A percentile compares a stretch with the other conserved stretches of the same genome.
phyloP scores from a whole-genome alignment of 1,140 invertebrate genomes.

The Linepithema humile region DNA sequence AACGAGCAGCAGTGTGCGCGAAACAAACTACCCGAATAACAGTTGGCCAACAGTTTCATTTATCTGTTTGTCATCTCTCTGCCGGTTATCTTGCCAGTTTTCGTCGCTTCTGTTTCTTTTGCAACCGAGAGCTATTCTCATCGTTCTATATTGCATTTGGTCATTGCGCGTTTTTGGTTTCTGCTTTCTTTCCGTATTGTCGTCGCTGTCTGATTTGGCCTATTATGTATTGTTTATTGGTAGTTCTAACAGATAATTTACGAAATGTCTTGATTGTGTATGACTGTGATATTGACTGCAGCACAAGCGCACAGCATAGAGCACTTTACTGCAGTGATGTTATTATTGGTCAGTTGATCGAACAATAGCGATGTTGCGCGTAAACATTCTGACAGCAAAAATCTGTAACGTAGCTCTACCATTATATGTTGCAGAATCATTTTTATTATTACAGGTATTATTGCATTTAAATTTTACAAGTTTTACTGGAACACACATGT shows the following conservation, averaged over 20 bases:
- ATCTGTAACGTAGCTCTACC: neutral
- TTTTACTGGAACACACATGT: neutral
- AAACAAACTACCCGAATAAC: constrained; percentile 10
- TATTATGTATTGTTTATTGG: constrained; percentile 22
- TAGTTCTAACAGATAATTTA: neutral
- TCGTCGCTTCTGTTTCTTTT: neutral
- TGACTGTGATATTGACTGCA: constrained; percentile 6
- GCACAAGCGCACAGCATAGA: neutral
- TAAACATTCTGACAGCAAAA: neutral
- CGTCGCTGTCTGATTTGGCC: neutral
- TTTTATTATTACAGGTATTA: neutral
- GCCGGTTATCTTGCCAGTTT: neutral
- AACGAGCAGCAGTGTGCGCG: neutral
- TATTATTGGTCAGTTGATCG: constrained; percentile 15
- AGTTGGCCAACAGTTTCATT: constrained; percentile 23
- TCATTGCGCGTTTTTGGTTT: constrained; percentile 30
- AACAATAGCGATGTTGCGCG: neutral
- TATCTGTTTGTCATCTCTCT: constrained; percentile 30
- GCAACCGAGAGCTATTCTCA: neutral
- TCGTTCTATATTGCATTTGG: constrained; percentile 38
- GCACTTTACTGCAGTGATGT: neutral
- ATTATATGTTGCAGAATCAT: neutral
- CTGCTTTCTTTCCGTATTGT: neutral
- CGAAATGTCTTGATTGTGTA: no score
- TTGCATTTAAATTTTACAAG: neutral